These are phyloP conservation scores for Diachasmimorpha longicaudata DNA, from an alignment of 1,140 invertebrate species.

Conservation along the genomic window DNA sequence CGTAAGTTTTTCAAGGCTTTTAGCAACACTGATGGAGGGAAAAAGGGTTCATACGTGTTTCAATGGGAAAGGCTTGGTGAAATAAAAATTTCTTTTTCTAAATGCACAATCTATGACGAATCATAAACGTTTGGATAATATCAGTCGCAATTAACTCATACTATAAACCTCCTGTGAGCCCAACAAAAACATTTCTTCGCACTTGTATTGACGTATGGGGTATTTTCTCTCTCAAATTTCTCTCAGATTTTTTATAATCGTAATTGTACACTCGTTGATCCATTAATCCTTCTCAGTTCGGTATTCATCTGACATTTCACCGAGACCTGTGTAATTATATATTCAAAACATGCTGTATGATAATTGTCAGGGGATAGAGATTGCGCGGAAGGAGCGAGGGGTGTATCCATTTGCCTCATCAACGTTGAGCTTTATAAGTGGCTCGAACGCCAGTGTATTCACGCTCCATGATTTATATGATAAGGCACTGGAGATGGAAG, in stretches of 20 bases:
- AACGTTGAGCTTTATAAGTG: slow-evolving; percentile 15
- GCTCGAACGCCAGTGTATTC: neutral
- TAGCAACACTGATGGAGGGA: neutral
- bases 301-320: neutral
- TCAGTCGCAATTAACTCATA: no score
- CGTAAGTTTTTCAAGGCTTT: neutral
- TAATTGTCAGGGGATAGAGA: neutral
- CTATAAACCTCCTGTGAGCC: no score
- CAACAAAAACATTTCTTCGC: no score
- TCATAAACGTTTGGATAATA: no score
- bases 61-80: neutral
- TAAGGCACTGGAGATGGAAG: slow-evolving; percentile 1
- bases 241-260: no score
- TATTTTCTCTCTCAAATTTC: no score
- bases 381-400: neutral
- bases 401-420: slow-evolving; percentile 8
- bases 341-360: neutral
- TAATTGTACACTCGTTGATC: no score
- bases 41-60: neutral
- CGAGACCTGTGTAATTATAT: neutral
- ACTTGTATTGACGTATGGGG: no score
- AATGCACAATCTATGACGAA: no score
- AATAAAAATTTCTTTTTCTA: no score
- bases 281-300: neutral
- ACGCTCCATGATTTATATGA: slow-evolving; percentile 6